These are phyloP conservation scores for Sarcophilus harrisii DNA, from an alignment of 2,797 vertebrate genomes.

Conservation along the genomic window DNA sequence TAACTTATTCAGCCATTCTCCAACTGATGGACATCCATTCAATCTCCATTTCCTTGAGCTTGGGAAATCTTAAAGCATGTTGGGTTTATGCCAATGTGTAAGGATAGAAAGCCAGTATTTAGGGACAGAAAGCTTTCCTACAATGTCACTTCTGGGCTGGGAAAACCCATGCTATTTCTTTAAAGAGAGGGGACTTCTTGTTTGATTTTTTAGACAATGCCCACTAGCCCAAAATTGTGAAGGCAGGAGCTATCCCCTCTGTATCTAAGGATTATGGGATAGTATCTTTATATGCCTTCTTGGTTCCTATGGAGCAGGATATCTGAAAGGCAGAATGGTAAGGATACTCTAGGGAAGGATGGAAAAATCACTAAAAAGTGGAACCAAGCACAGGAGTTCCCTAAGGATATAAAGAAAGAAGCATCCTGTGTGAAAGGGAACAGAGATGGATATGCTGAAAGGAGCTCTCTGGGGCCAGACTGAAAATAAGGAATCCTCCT, in stretches of 20 bases:
- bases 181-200: background rate
- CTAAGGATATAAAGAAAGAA: background rate
- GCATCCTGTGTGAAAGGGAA: background rate
- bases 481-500: too few relatives aligned
- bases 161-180: background rate
- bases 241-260: background rate
- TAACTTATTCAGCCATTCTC: too few relatives aligned
- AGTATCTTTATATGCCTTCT: background rate
- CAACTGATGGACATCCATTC: too few relatives aligned
- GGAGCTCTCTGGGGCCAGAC: background rate
- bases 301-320: background rate
- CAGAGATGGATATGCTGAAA: background rate
- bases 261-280: background rate
- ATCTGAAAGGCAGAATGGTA: background rate
- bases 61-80: background rate
- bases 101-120: constrained; percentile 7
- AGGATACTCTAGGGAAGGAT: background rate
- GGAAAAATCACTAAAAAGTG: background rate
- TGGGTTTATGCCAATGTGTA: background rate
- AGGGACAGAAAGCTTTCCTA: constrained; percentile 41
- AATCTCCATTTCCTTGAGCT: too few relatives aligned
- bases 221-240: background rate
- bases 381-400: background rate
- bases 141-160: background rate
- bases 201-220: background rate